Base-by-base conservation (phyloP, 2,113 vertebrate genomes). In the Danio rerio region DNA sequence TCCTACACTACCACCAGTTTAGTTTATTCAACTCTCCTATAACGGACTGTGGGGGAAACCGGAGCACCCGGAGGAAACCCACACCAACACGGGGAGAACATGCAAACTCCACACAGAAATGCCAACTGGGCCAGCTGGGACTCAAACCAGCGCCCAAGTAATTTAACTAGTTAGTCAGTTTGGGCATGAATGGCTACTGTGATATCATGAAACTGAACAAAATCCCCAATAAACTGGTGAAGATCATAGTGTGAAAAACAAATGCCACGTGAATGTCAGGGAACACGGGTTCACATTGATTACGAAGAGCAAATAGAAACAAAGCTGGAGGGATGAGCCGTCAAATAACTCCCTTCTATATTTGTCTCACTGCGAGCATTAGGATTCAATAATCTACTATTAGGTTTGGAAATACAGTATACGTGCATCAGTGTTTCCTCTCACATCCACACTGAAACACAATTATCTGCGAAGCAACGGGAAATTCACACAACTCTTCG, bases 271-370 rank as follows among this genome's bases (percentile, higher is more conserved):
- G 80, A 80, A 87, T 85, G 86, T 58, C 83, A 56, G 43, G 21
- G 50, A 85, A 83, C 72, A 85, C 50, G 81, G 83, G 83, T 20
- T 75, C 58, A 47, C 18, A 63, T 45, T 50, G 75, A 63, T 82
- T 68, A 63, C 50, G 73, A 83, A 76, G 21, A 16, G 43, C 58
- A 45, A 40, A 47, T 18, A 68, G n/a, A 58, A 66, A 47, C 62
- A 66, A 65, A 55, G 50, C 70, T 31, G 20, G 59, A 45, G 59
- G 16, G 20, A 76, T 9, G 13, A 15, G 70, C 59, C 56, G 7
- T 21, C 42, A 76, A 59, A 75, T 58, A 75, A 18, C 18, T 43
- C 20, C 45, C 6, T 45, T 58, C 53, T 58, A 45, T 59, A 75
- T 75, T 45, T 45, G 53, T 13, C 42, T 75, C 72, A 45, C 53